Percentiles rank a stretch among this genome's conserved stretches.
These are phyloP conservation scores for Tetrax tetrax DNA, from an alignment of 2,113 vertebrate species.

Conservation along the genomic window DNA sequence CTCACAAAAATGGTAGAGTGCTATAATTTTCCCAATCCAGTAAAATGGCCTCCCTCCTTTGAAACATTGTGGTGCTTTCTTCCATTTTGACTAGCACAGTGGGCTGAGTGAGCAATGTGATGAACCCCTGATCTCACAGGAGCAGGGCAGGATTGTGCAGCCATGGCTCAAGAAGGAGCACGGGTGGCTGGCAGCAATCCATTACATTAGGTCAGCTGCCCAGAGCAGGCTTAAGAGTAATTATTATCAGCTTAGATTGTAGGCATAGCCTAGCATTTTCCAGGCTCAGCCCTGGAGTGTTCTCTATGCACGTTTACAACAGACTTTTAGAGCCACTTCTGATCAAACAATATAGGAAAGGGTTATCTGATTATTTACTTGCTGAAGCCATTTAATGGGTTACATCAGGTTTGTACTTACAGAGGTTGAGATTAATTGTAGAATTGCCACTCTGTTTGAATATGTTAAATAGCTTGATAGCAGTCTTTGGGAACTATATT, in stretches of 20 bases:
- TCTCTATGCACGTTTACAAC: not conserved
- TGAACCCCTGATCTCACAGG: not conserved
- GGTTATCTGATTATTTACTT: not conserved
- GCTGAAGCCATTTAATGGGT: not conserved
- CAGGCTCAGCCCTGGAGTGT: not conserved
- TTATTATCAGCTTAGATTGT: not conserved
- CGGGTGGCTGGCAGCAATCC: not conserved
- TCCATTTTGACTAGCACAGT: not conserved
- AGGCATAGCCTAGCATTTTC: not conserved
- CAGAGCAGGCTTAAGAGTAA: not conserved
- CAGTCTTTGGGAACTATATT: not conserved
- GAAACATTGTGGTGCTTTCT: not conserved
- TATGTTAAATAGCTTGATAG: not conserved
- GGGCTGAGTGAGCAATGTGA: not conserved
- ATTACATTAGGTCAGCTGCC: not conserved
- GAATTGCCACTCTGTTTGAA: not conserved
- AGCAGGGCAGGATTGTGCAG: not conserved
- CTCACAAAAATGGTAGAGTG: not conserved
- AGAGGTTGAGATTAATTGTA: not conserved
- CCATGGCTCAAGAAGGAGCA: not conserved
- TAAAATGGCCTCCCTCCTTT: not conserved
- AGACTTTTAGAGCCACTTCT: not conserved
- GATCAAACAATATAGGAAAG: not conserved
- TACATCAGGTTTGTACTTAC: not conserved
- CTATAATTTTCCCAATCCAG: rapidly evolving